Base-by-base conservation (phyloP, 2,888 invertebrate species). In the Cenopis cana region DNA sequence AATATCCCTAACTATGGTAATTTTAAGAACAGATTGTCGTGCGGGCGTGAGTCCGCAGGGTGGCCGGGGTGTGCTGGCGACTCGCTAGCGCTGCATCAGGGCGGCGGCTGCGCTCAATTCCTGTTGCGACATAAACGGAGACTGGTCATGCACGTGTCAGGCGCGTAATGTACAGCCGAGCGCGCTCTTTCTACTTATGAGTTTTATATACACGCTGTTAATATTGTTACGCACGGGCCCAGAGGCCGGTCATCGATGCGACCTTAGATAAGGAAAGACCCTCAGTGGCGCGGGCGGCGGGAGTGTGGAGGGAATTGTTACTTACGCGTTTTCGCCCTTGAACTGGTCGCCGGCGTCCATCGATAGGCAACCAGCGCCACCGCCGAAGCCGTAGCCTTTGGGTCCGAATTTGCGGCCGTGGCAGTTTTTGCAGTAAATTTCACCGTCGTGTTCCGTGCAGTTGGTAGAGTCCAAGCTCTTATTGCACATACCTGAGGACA, bases 381-480 rank as follows among this genome's bases (percentile, higher is more conserved):
- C 98, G 81, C 99, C 99, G 93, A 99, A 99, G 83, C 99, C 99
- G 94, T 99, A 98, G 82, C 98, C 98, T 94, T 98, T 99, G 82
- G 99, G 99, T 88, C 99, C 99, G 94, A 97, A 99, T 95, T 99
- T 98, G 89, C 99, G 97, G 83, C 96, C 99, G 93, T 99, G 99
- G 95, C 99, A 99, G 86, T 95, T 95, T 95, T 99, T 99, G 96
- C 99, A 99, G 96, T 94, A 99, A 82, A 99, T 95, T 94, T 98
- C 97, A 86, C 97, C 97, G 87, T 98, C 98, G 95, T 99, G 99
- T 93, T 99, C 98, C 84, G 98, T 95, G 94, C 98, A 98, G 95
- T 98, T 99, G 94, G 99, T 99, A 84, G 99, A 99, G 94, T 99
- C 99, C 93, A 99, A 95, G 94, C 98, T 95, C 94, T 99, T 99